phyloP scores from a whole-genome alignment of 2,888 invertebrate species.

The Unio delphinus region DNA sequence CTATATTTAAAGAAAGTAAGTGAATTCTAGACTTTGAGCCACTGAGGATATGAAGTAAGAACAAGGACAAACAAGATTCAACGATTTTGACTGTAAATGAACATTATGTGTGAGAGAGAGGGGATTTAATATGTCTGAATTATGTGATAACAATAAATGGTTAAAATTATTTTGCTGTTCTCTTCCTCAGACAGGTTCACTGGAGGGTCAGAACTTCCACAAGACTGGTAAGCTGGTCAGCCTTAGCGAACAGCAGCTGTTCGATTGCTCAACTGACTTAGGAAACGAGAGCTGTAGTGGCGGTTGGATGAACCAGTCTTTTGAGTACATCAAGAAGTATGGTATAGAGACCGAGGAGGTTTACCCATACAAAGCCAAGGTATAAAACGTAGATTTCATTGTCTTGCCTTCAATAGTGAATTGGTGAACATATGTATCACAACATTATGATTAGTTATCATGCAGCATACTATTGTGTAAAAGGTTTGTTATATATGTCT shows the following conservation, averaged over 20 bases:
- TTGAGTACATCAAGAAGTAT: constrained; percentile 71
- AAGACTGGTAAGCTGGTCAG: constrained; percentile 77
- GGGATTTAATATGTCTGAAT: too few relatives aligned
- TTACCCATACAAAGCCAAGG: constrained; percentile 66
- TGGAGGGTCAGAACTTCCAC: constrained; percentile 69
- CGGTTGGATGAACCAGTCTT: constrained; percentile 73
- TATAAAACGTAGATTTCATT: constrained; percentile 15
- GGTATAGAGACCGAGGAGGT: constrained; percentile 75
- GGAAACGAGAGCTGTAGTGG: constrained; percentile 73
- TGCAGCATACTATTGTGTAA: too few relatives aligned
- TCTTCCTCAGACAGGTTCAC: constrained; percentile 78
- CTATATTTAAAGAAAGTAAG: too few relatives aligned
- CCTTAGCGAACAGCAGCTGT: constrained; percentile 71
- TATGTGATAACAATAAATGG: too few relatives aligned
- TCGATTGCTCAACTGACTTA: constrained; percentile 71
- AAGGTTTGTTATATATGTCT: too few relatives aligned
- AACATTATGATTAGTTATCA: too few relatives aligned
- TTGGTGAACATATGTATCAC: background rate
- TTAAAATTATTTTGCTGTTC: too few relatives aligned
- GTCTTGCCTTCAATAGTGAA: background rate
- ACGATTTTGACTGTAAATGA: too few relatives aligned
- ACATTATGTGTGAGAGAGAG: too few relatives aligned
- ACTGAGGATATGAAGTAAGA: too few relatives aligned
- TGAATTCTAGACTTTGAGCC: too few relatives aligned
- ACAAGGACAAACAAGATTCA: too few relatives aligned